Evolutionary conservation across 2,888 invertebrate genomes (phyloP).

Genomic region (Conomelus anceps): DNA sequence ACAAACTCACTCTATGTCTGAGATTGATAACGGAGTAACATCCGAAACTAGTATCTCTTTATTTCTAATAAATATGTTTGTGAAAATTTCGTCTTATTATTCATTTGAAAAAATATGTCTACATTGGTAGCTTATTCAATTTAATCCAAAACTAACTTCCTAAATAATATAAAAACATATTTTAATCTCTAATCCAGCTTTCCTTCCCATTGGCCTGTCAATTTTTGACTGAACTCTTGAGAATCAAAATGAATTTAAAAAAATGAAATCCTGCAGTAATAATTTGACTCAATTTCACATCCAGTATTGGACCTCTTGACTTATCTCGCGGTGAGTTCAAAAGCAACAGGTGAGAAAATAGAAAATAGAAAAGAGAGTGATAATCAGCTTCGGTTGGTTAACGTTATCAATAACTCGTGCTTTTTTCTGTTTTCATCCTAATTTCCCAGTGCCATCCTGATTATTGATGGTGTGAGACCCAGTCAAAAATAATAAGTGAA

Average conservation of each 20-base stretch:
- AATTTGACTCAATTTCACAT: not conserved
- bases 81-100: too few relatives aligned
- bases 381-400: not conserved
- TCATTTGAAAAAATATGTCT: too few relatives aligned
- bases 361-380: not conserved
- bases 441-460: not conserved
- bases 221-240: too few relatives aligned
- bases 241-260: not conserved
- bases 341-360: not conserved
- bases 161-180: too few relatives aligned
- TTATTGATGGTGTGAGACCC: not conserved
- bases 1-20: too few relatives aligned
- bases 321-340: not conserved
- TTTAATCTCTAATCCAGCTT: too few relatives aligned
- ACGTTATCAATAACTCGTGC: not conserved
- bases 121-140: too few relatives aligned
- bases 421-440: not conserved
- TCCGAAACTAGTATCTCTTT: too few relatives aligned
- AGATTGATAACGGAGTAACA: too few relatives aligned
- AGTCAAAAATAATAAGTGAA: not conserved
- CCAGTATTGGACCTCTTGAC: not conserved
- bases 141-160: too few relatives aligned
- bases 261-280: not conserved
- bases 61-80: too few relatives aligned
- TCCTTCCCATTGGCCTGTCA: too few relatives aligned